Evolutionary conservation across 2,113 vertebrate genomes (phyloP).

Genomic region (Cheirogaleus medius): DNA sequence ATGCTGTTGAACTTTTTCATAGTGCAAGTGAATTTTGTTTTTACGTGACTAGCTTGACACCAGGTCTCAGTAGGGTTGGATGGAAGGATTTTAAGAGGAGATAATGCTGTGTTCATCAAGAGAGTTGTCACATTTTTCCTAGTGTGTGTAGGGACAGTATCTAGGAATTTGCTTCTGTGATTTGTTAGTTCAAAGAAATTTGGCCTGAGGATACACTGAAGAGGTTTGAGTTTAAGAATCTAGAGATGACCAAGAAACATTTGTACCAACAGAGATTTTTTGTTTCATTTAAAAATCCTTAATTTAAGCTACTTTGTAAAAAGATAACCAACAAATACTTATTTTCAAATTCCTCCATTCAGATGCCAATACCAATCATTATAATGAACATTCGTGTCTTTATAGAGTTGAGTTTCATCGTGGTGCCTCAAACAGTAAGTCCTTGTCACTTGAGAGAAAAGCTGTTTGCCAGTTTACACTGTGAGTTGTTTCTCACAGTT

Average conservation of each 20-base stretch:
- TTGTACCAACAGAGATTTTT: not conserved
- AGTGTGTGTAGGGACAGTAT: constrained; percentile 36
- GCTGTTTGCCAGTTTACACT: not conserved
- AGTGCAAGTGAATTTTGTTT: not conserved
- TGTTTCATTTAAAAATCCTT: constrained; percentile 2
- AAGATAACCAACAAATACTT: not conserved
- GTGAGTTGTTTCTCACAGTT: not conserved
- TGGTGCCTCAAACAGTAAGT: not conserved
- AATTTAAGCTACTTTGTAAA: not conserved
- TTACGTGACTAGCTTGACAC: not conserved
- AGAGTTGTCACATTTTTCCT: constrained; percentile 52
- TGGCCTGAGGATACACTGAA: not conserved
- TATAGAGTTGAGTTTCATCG: not conserved
- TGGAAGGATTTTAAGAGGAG: constrained; percentile 54
- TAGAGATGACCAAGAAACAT: not conserved
- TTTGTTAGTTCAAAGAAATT: constrained; percentile 67
- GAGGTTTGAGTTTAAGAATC: not conserved
- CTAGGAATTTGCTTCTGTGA: not conserved
- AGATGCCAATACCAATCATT: not conserved
- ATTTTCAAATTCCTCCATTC: not conserved
- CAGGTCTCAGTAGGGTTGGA: constrained; percentile 56
- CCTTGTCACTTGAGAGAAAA: not conserved
- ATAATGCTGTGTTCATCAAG: constrained; percentile 20
- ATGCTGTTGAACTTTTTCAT: not conserved
- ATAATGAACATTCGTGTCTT: too few species aligned